Evolutionary conservation across 2,888 invertebrate genomes (phyloP).

Genomic region (Ochropacha duplaris): DNA sequence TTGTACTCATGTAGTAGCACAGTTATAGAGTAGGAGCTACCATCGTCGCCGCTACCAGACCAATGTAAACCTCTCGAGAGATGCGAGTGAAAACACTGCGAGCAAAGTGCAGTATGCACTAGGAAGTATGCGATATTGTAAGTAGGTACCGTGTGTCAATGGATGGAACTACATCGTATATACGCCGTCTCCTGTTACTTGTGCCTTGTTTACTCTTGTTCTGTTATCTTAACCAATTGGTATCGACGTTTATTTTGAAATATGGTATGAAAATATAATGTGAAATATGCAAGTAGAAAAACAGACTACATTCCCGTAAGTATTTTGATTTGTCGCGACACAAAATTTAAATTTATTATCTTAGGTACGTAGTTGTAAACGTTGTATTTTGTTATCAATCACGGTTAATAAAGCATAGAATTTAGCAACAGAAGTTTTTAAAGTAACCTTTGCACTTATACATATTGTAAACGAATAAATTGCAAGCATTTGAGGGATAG

Average conservation of each 20-base stretch:
- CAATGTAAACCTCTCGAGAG: slow-evolving; percentile 5
- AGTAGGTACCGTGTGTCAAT: slow-evolving; percentile 1
- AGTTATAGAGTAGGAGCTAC: not conserved
- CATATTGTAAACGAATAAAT: not conserved
- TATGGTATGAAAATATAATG: not conserved
- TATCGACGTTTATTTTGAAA: not conserved
- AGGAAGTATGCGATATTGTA: slow-evolving; percentile 4
- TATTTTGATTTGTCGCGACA: no score
- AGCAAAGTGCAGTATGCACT: slow-evolving; percentile 11
- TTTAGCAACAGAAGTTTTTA: no score
- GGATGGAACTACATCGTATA: not conserved
- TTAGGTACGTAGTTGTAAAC: no score
- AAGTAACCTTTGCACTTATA: not conserved
- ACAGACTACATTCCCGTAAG: no score
- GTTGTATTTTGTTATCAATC: no score
- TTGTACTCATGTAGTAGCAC: not conserved
- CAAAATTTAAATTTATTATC: no score
- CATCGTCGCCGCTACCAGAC: not conserved
- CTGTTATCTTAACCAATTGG: not conserved
- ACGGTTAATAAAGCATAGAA: no score
- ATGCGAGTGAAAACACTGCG: slow-evolving; percentile 5
- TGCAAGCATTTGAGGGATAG: slow-evolving; percentile 6
- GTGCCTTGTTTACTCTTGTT: not conserved
- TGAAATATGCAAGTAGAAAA: not conserved
- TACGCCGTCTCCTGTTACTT: not conserved